phyloP scores from a whole-genome alignment of 2,797 vertebrate species.

The Percopsis omiscomaycus region DNA sequence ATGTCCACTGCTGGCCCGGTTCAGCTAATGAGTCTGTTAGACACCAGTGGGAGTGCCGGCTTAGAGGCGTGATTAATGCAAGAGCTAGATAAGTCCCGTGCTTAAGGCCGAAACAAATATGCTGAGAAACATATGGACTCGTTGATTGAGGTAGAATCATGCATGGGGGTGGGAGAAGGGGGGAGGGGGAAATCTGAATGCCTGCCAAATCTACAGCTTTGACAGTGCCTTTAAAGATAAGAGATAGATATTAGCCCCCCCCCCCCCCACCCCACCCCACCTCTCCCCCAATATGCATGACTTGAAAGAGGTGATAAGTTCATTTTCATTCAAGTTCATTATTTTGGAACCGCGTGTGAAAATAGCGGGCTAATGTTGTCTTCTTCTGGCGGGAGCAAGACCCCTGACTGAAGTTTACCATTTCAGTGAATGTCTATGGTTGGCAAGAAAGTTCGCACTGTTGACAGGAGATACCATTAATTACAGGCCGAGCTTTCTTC shows the following conservation, averaged over 20 bases:
- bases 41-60: constrained; percentile 57
- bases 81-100: constrained; percentile 54
- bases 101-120: constrained; percentile 25
- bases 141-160: constrained; percentile 58
- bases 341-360: constrained; percentile 45
- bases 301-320: constrained; percentile 39
- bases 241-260: neutral
- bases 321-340: constrained; percentile 38
- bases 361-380: constrained; percentile 53
- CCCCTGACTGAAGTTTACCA: constrained; percentile 45
- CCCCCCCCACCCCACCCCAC: no score
- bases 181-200: constrained; percentile 38
- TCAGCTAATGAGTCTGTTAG: constrained; percentile 69
- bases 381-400: constrained; percentile 37
- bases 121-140: constrained; percentile 41
- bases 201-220: constrained; percentile 31
- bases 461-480: constrained; percentile 71
- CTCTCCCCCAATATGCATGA: constrained; percentile 22
- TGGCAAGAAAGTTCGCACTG: constrained; percentile 60
- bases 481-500: constrained; percentile 51
- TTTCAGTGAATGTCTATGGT: constrained; percentile 61
- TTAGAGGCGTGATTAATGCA: constrained; percentile 66
- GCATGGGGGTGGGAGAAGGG: constrained; percentile 40
- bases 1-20: constrained; percentile 59
- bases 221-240: constrained; percentile 1